A percentile compares a stretch with the other conserved stretches of the same genome.
Conservation (phyloP, 2,888 invertebrate genomes). For the Dolichopus griseipennis region DNA sequence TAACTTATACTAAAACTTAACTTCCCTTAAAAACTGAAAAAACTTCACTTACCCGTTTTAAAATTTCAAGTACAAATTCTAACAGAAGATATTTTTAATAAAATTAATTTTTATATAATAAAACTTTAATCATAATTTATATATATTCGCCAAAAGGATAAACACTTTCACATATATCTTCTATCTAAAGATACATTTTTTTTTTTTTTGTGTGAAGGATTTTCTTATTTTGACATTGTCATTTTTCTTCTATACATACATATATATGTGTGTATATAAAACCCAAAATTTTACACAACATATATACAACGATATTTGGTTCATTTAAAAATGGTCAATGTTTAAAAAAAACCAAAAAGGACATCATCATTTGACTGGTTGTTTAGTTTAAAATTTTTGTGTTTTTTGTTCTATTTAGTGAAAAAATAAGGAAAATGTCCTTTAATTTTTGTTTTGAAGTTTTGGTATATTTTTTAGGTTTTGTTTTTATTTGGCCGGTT, state of each 20-base stretch:
- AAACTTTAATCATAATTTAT: constrained; percentile 3
- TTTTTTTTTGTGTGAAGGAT: background rate
- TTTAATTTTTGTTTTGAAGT: background rate
- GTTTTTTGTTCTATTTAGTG: background rate
- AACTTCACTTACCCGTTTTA: too few relatives aligned
- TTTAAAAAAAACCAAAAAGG: background rate
- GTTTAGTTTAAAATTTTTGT: background rate
- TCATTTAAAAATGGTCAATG: background rate
- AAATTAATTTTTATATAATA: background rate
- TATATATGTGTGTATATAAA: too few relatives aligned
- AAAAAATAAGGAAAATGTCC: background rate
- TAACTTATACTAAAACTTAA: too few relatives aligned
- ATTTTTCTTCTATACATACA: too few relatives aligned
- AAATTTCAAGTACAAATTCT: background rate
- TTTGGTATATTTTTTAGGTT: too few relatives aligned
- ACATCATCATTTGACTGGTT: background rate
- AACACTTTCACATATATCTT: background rate
- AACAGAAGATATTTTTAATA: background rate
- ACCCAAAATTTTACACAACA: too few relatives aligned
- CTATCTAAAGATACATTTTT: background rate
- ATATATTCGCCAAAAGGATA: constrained; percentile 4
- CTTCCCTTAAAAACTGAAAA: too few relatives aligned
- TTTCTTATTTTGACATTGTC: too few relatives aligned
- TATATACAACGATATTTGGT: too few relatives aligned
- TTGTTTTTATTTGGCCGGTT: background rate